These are phyloP conservation scores for Microctonus brassicae DNA, from an alignment of 2,888 invertebrate genomes.

Conservation along the genomic window DNA sequence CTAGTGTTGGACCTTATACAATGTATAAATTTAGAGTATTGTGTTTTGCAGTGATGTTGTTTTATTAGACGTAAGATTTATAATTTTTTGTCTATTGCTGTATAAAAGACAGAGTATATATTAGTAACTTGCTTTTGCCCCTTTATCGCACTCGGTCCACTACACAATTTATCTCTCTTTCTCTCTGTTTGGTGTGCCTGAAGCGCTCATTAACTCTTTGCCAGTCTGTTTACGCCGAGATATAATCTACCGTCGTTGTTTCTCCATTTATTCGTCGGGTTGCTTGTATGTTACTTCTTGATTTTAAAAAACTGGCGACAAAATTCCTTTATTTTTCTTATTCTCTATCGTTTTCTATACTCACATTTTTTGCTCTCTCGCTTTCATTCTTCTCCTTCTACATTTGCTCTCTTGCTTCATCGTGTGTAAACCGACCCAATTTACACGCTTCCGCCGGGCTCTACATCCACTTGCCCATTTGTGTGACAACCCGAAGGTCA, in stretches of 20 bases:
- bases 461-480: slow-evolving; percentile 3
- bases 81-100: slow-evolving; percentile 24
- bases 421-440: slow-evolving; percentile 27
- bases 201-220: slow-evolving; percentile 56
- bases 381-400: background rate
- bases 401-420: background rate
- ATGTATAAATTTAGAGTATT: background rate
- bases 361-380: background rate
- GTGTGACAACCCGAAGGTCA: slow-evolving; percentile 18
- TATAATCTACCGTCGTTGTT: slow-evolving; percentile 51
- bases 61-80: slow-evolving; percentile 44
- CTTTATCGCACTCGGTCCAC: slow-evolving; percentile 25
- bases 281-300: slow-evolving; percentile 35
- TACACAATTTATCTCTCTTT: slow-evolving; percentile 18
- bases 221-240: slow-evolving; percentile 58
- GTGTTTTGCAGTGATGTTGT: slow-evolving; percentile 42
- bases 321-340: background rate
- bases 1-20: background rate
- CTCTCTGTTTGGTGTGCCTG: slow-evolving; percentile 30
- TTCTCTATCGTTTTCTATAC: background rate
- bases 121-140: no score
- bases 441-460: slow-evolving; percentile 24
- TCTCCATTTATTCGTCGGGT: slow-evolving; percentile 39
- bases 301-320: slow-evolving; percentile 1
- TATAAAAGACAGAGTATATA: no score